Percentiles rank a stretch among this genome's conserved stretches.
phyloP scores from a whole-genome alignment of 2,113 vertebrate species.

The Grammomys surdaster region DNA sequence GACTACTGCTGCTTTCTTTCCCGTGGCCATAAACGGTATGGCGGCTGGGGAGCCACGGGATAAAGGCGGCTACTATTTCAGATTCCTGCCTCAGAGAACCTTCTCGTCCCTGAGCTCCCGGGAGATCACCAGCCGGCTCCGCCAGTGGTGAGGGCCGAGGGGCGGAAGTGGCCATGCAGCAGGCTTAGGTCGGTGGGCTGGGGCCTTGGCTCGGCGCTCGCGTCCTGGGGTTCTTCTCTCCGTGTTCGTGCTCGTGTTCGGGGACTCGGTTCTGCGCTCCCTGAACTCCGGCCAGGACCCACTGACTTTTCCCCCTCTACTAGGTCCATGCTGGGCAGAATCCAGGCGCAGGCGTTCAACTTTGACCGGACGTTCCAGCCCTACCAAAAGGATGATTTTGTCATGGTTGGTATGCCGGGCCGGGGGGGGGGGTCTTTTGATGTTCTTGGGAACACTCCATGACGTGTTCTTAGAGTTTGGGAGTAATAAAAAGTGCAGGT shows the following conservation, averaged over 20 bases:
- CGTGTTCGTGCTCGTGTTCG: not conserved
- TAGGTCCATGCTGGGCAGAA: conserved; percentile 90
- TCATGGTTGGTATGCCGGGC: conserved; percentile 83
- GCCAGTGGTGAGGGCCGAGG: conserved; percentile 86
- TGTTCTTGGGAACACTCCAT: too few species aligned
- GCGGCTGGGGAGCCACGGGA: conserved; percentile 66
- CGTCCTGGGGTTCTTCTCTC: not conserved
- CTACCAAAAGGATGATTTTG: conserved; percentile 88
- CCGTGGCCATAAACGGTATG: rapidly evolving
- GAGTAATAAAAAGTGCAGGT: not conserved
- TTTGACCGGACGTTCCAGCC: conserved; percentile 88
- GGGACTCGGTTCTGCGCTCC: not conserved
- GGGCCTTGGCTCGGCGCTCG: not conserved
- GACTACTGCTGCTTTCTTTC: rapidly evolving
- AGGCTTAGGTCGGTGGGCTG: not conserved
- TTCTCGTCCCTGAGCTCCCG: conserved; percentile 81
- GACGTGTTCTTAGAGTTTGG: not conserved
- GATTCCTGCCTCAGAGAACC: conserved; percentile 82
- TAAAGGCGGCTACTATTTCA: conserved; percentile 71
- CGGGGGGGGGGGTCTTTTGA: not conserved
- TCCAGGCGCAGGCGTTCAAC: conserved; percentile 85
- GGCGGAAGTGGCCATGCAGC: not conserved
- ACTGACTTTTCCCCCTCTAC: not conserved
- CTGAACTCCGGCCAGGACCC: not conserved
- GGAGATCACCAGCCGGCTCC: conserved; percentile 80